phyloP scores from a whole-genome alignment of 2,888 invertebrate genomes.

The Ommatoiulus sabulosus region DNA sequence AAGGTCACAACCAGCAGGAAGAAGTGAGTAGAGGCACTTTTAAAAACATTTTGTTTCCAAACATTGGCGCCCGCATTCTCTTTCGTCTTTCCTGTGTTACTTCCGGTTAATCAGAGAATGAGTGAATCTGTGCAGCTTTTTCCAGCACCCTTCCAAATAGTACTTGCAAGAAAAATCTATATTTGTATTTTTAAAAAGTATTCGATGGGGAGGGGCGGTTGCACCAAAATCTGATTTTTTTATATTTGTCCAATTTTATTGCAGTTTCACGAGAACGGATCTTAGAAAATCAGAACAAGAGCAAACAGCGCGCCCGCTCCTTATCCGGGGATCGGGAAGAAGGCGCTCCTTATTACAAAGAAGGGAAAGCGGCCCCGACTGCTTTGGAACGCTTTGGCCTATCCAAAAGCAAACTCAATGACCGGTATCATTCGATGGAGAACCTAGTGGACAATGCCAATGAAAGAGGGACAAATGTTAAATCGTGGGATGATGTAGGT shows the following conservation, averaged over 20 bases:
- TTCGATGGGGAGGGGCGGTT: too few species aligned
- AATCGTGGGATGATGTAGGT: constrained; percentile 54
- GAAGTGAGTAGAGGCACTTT: constrained; percentile 17
- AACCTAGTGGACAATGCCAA: constrained; percentile 63
- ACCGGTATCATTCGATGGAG: constrained; percentile 88
- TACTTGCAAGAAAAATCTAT: too few species aligned
- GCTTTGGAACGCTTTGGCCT: constrained; percentile 75
- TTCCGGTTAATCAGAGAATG: too few species aligned
- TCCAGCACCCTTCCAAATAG: too few species aligned
- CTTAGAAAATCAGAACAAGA: constrained; percentile 47
- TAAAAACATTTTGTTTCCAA: too few species aligned
- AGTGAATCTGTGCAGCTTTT: too few species aligned
- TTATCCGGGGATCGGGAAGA: constrained; percentile 65
- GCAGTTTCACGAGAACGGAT: constrained; percentile 57
- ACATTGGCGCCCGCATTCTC: too few species aligned
- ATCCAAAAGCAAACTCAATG: constrained; percentile 87
- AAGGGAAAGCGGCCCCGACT: background rate
- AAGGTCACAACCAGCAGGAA: constrained; percentile 32
- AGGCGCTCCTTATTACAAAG: constrained; percentile 41
- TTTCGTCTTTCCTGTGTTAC: too few species aligned
- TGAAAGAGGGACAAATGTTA: constrained; percentile 3
- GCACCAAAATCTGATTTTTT: too few species aligned
- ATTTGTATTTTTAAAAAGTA: too few species aligned
- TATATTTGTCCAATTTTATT: background rate
- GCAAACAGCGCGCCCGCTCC: constrained; percentile 62